Evolutionary conservation across 2,888 invertebrate species (phyloP).

Genomic region (Apotomis turbidana): DNA sequence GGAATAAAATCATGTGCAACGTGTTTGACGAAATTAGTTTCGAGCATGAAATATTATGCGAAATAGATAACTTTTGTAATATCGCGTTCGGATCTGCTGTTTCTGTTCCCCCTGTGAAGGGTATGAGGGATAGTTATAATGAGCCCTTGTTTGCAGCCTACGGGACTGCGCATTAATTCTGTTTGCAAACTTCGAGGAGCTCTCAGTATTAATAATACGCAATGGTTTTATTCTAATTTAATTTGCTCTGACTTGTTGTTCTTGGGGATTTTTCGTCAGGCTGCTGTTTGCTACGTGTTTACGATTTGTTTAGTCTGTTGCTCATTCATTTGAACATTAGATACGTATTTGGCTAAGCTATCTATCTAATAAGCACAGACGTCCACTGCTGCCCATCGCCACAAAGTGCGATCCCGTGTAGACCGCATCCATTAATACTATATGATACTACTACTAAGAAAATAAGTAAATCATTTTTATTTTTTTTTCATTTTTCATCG

Average conservation of each 20-base stretch:
- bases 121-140: slow-evolving; percentile 60
- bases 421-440: no score
- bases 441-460: no score
- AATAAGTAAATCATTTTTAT: no score
- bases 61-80: no score
- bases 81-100: slow-evolving; percentile 2
- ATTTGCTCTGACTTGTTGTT: slow-evolving; percentile 23
- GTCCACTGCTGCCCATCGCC: no score
- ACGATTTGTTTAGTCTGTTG: not conserved
- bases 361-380: no score
- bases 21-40: no score
- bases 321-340: not conserved
- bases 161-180: slow-evolving; percentile 41
- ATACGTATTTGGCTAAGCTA: no score
- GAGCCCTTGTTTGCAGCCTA: slow-evolving; percentile 48
- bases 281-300: not conserved
- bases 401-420: no score
- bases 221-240: slow-evolving; percentile 35
- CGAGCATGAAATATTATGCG: no score
- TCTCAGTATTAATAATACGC: slow-evolving; percentile 36
- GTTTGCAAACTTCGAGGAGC: slow-evolving; percentile 40
- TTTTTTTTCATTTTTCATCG: no score
- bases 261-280: slow-evolving; percentile 8
- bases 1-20: no score
- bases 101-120: slow-evolving; percentile 49